A percentile compares a stretch with the other conserved stretches of the same genome.
phyloP scores from a whole-genome alignment of 1,140 invertebrate genomes.

The Drosophila malerkotliana region DNA sequence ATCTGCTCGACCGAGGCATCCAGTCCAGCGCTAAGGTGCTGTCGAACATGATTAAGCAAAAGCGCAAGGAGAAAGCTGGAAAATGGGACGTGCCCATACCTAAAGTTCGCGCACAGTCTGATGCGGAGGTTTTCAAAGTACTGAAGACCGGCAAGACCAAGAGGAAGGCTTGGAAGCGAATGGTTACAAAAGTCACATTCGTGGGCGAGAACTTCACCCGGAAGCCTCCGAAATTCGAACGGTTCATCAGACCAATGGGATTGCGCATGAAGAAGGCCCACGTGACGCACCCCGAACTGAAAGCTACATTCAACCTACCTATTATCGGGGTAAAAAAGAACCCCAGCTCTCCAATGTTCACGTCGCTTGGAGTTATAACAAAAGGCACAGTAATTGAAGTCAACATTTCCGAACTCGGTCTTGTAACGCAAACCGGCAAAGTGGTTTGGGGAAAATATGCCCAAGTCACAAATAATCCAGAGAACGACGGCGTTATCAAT shows the following conservation, averaged over 20 bases:
- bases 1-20: conserved; percentile 98
- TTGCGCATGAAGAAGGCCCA: conserved; percentile 98
- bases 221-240: conserved; percentile 99
- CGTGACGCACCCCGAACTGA: conserved; percentile 99
- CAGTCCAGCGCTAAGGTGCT: conserved; percentile 97
- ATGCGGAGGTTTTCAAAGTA: conserved; percentile 98
- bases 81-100: conserved; percentile 99
- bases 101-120: conserved; percentile 98
- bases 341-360: conserved; percentile 98
- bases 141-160: conserved; percentile 97
- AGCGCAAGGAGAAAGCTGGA: conserved; percentile 99
- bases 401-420: conserved; percentile 99
- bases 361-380: conserved; percentile 98
- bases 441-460: conserved; percentile 99
- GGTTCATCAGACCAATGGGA: conserved; percentile 99
- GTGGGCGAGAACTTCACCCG: conserved; percentile 99
- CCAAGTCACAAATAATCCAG: conserved; percentile 99
- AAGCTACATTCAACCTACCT: conserved; percentile 98
- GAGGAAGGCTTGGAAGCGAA: conserved; percentile 99
- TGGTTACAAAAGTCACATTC: conserved; percentile 99
- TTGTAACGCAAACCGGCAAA: conserved; percentile 99
- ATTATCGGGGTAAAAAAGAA: conserved; percentile 99
- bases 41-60: conserved; percentile 99
- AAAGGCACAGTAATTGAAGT: conserved; percentile 99
- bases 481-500: conserved; percentile 99